phyloP scores from a whole-genome alignment of 2,888 invertebrate species.

The Drosophila pseudotalamancana region DNA sequence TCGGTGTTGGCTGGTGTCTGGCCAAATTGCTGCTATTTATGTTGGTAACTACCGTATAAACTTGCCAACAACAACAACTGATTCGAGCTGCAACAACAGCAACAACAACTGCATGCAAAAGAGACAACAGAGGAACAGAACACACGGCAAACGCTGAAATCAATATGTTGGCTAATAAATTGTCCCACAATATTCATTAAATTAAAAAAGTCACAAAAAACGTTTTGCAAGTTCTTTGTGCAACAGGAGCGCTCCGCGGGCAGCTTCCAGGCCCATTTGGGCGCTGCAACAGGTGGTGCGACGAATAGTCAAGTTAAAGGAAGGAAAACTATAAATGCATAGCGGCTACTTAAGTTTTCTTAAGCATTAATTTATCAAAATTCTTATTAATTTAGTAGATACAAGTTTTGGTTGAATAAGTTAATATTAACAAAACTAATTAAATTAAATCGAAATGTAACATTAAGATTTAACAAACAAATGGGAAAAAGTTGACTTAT shows the following conservation, averaged over 20 bases:
- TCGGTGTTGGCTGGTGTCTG: conserved; percentile 67
- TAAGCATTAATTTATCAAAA: too few species aligned
- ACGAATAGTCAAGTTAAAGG: too few species aligned
- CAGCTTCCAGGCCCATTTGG: not conserved
- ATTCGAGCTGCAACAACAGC: conserved; percentile 20
- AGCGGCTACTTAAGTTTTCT: too few species aligned
- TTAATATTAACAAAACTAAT: too few species aligned
- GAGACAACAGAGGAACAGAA: conserved; percentile 42
- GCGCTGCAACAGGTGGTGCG: conserved; percentile 32
- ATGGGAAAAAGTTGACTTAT: too few species aligned
- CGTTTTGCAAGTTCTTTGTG: conserved; percentile 34
- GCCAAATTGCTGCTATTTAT: conserved; percentile 84
- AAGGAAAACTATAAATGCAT: too few species aligned
- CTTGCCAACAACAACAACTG: conserved; percentile 66
- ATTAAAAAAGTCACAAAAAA: conserved; percentile 75
- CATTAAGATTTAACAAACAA: too few species aligned
- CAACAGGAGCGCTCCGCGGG: conserved; percentile 49
- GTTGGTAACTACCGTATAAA: conserved; percentile 84
- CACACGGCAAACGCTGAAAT: conserved; percentile 83
- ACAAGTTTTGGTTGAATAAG: too few species aligned
- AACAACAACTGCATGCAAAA: conserved; percentile 54
- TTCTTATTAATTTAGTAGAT: too few species aligned
- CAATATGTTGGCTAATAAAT: conserved; percentile 84
- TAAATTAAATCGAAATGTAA: too few species aligned
- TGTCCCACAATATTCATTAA: conserved; percentile 84